These are phyloP conservation scores for Panzeria rudis DNA, from an alignment of 2,888 invertebrate species.

Conservation along the genomic window DNA sequence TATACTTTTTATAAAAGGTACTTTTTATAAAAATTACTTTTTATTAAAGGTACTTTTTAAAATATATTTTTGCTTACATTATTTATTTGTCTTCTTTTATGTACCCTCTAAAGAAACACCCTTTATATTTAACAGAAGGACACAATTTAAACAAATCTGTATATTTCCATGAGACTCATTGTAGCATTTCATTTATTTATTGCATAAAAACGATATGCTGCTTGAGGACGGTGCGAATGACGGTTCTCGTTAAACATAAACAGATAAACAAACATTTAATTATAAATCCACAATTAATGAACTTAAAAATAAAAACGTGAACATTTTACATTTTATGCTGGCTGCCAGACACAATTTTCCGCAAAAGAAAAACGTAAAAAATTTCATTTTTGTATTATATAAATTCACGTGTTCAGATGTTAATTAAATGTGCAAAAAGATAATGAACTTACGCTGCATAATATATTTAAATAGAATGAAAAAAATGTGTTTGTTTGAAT, in stretches of 20 bases:
- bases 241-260: background rate
- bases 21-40: background rate
- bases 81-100: background rate
- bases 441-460: background rate
- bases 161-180: background rate
- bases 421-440: background rate
- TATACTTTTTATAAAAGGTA: background rate
- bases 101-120: background rate
- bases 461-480: background rate
- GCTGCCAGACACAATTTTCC: conserved; percentile 19
- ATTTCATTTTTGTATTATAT: background rate
- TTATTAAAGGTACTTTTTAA: background rate
- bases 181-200: background rate
- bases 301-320: conserved; percentile 42
- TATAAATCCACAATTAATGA: conserved; percentile 39
- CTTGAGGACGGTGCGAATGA: background rate
- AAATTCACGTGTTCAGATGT: conserved; percentile 27
- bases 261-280: conserved; percentile 34
- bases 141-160: conserved; percentile 1
- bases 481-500: background rate
- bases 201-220: background rate
- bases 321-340: conserved; percentile 13
- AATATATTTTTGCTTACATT: background rate
- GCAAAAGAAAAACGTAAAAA: background rate
- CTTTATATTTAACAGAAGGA: background rate